Evolutionary conservation across 2,888 invertebrate species (phyloP), one percentile per base, ranked within the genome.

Genomic region (Apomyelois bistriatella): DNA sequence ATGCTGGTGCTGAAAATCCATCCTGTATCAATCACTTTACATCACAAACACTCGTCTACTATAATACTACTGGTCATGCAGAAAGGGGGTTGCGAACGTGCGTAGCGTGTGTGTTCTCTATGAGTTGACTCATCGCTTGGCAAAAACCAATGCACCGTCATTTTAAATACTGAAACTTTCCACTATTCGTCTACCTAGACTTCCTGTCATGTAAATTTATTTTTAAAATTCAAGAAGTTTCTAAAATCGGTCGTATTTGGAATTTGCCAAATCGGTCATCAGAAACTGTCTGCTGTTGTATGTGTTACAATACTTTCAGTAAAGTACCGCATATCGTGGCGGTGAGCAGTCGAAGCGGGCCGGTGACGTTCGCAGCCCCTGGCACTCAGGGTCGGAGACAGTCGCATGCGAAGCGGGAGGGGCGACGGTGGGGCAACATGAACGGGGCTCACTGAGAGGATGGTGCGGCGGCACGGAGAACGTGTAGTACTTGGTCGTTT

Each of bases 401-500:
- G 86, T 87, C 87, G 82, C 89, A 88, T 90, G 90, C 88, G 90
- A 88, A 89, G 89, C 89, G 75, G 90, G 90, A 89, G 82, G 86
- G 90, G 88, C 87, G 90, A 86, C 87, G 90, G 90, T 86, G 89
- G 87, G 86, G 88, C 89, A 86, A 89, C 89, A 88, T 88, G 92
- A 90, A 88, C 88, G 87, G 88, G 88, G 90, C 91, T 90, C 88
- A 91, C 91, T 90, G 86, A 90, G 85, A 83, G 91, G 91, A 85
- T 90, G 91, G 89, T 89, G 91, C 86, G 90, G 89, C 84, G 90
- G 90, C 85, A 89, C 91, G 84, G 92, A 92, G 84, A 92, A 92
- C 78, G 93, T 92, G 82, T 92, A 92, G 82, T 92, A 91, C 90
- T 93, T 93, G 83, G 92, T 92, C 69, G 92, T 91, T 78, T 93